Conservation (phyloP, 2,797 vertebrate species). For the Petrocephalus sullivani region DNA sequence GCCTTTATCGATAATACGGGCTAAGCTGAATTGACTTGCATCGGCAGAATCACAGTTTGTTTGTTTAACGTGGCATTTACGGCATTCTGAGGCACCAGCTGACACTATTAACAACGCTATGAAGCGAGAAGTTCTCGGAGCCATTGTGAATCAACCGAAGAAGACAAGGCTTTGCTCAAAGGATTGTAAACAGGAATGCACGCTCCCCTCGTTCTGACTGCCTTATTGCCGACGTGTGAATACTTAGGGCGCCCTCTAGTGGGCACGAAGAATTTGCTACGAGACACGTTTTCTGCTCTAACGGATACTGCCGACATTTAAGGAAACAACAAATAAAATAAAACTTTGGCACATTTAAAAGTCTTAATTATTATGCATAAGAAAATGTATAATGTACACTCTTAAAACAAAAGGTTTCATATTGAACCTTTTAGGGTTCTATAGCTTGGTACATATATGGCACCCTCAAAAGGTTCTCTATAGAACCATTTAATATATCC, state of each 20-base stretch:
- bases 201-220: not conserved
- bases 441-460: no score
- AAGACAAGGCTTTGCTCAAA: slow-evolving; percentile 56
- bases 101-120: slow-evolving; percentile 34
- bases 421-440: no score
- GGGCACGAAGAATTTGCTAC: slow-evolving; percentile 34
- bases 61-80: slow-evolving; percentile 32
- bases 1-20: slow-evolving; percentile 30
- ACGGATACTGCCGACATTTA: not conserved
- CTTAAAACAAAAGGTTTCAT: no score
- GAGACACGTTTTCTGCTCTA: not conserved
- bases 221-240: slow-evolving; percentile 36
- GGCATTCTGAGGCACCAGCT: slow-evolving; percentile 29
- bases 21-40: slow-evolving; percentile 40
- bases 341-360: not conserved
- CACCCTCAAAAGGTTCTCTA: no score
- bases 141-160: slow-evolving; percentile 53
- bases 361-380: not conserved
- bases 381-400: not conserved
- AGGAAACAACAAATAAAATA: not conserved
- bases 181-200: slow-evolving; percentile 42
- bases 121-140: slow-evolving; percentile 51
- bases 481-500: no score
- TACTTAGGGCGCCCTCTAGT: slow-evolving; percentile 66
- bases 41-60: slow-evolving; percentile 20